Conservation (phyloP, 1,140 invertebrate genomes). For the Bombus haemorrhoidalis region DNA sequence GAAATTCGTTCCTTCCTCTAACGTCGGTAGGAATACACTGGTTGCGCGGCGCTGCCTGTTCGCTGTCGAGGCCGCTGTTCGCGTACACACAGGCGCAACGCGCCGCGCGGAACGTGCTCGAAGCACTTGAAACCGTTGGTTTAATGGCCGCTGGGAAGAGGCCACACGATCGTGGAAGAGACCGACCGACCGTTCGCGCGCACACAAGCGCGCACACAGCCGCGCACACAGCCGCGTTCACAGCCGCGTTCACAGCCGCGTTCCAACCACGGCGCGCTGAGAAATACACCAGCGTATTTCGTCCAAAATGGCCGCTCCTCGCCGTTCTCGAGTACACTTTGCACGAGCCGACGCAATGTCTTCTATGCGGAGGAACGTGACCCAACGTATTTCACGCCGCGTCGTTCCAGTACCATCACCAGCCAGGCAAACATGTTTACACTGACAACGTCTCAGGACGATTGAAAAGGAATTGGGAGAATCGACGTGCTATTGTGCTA, state of each 20-base stretch:
- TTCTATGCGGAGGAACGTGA: background rate
- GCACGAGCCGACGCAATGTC: background rate
- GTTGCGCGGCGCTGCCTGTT: background rate
- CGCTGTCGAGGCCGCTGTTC: background rate
- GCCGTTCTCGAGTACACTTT: background rate
- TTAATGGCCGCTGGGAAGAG: background rate
- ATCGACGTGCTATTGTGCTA: too few species aligned
- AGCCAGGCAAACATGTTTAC: background rate
- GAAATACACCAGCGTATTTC: background rate
- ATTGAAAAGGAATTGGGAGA: too few species aligned
- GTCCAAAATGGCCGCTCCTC: conserved; percentile 16
- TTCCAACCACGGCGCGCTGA: background rate
- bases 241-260: background rate
- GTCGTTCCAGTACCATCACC: background rate
- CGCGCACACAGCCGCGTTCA: too few species aligned
- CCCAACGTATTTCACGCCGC: background rate
- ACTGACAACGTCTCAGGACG: background rate
- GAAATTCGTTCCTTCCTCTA: background rate
- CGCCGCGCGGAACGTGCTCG: background rate
- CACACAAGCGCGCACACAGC: too few species aligned
- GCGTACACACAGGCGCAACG: background rate
- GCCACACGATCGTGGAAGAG: background rate
- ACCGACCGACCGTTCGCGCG: too few species aligned
- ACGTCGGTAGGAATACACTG: background rate
- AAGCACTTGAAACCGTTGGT: conserved; percentile 10